Evolutionary conservation across 2,113 vertebrate genomes (phyloP).

Genomic region (Heptranchias perlo): DNA sequence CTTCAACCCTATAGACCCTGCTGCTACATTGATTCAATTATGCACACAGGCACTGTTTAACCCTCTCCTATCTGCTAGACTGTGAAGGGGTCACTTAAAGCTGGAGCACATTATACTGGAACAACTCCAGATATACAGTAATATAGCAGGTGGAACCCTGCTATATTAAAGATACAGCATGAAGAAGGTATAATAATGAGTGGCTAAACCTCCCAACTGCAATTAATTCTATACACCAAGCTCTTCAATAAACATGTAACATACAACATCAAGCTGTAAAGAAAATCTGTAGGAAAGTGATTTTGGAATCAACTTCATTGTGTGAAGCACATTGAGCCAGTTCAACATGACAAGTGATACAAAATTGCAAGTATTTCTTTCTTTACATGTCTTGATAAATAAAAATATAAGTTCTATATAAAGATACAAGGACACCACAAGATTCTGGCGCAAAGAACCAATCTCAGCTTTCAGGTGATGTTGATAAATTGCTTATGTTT

Average conservation of each 20-base stretch:
- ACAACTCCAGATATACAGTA: background rate
- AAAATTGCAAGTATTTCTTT: background rate
- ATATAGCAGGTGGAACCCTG: background rate
- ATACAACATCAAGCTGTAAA: background rate
- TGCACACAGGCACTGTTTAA: background rate
- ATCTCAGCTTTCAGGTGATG: background rate
- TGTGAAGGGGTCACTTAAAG: background rate
- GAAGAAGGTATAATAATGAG: background rate
- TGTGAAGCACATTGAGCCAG: background rate
- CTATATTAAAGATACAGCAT: background rate
- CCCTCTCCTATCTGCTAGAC: background rate
- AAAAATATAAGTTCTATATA: background rate
- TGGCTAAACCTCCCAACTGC: background rate
- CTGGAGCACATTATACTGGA: background rate
- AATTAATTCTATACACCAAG: background rate
- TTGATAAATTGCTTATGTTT: background rate
- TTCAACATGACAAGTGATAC: background rate
- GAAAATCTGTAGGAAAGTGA: background rate
- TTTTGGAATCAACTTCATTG: background rate
- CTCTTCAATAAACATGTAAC: background rate
- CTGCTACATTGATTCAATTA: background rate
- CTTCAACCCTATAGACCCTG: background rate
- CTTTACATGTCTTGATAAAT: background rate
- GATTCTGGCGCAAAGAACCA: background rate
- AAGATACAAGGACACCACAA: background rate